These are phyloP conservation scores for Carollia perspicillata DNA, from an alignment of 2,113 vertebrate genomes.

Conservation along the genomic window DNA sequence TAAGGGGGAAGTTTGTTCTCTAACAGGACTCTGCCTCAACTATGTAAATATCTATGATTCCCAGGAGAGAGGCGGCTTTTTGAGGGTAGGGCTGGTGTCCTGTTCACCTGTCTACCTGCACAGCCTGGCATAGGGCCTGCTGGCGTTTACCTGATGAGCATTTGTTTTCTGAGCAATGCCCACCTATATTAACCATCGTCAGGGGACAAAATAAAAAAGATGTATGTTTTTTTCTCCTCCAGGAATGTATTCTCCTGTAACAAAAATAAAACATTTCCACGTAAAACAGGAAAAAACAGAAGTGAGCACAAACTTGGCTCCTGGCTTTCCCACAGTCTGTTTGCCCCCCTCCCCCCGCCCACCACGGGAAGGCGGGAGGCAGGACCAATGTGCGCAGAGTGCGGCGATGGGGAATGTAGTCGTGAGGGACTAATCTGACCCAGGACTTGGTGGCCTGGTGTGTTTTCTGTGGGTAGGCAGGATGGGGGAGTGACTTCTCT, in stretches of 20 bases:
- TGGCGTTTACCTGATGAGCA: rapidly evolving
- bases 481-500: background rate
- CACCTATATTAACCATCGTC: background rate
- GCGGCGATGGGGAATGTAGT: background rate
- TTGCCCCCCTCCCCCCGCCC: background rate
- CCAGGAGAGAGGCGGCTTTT: background rate
- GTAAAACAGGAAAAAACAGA: conserved; percentile 6
- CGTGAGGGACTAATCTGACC: background rate
- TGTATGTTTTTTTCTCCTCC: background rate
- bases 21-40: background rate
- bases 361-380: too few relatives aligned
- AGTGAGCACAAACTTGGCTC: background rate
- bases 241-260: conserved; percentile 18
- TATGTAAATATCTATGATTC: background rate
- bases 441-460: background rate
- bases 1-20: background rate
- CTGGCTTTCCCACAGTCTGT: background rate
- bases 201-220: conserved; percentile 13
- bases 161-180: background rate
- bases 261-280: conserved; percentile 36
- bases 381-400: too few relatives aligned
- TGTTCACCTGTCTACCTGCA: background rate
- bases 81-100: background rate
- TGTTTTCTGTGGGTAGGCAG: background rate
- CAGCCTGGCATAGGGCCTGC: background rate